Evolutionary conservation across 2,113 vertebrate genomes (phyloP).

Genomic region (Lophius piscatorius): DNA sequence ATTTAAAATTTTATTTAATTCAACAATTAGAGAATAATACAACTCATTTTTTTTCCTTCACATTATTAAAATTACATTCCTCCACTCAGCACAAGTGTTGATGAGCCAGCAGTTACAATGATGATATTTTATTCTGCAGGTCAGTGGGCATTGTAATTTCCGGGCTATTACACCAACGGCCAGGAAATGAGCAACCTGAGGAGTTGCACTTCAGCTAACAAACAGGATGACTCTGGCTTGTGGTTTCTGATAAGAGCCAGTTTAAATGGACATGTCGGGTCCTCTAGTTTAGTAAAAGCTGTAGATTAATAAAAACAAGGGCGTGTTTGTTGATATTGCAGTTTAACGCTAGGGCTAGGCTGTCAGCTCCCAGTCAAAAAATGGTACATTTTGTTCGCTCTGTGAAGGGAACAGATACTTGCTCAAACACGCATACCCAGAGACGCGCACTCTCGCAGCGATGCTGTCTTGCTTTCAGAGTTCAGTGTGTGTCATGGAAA

Average conservation of each 20-base stretch:
- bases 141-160: slow-evolving; percentile 28
- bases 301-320: neutral
- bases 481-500: slow-evolving; percentile 85
- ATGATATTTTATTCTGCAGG: neutral
- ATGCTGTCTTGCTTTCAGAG: slow-evolving; percentile 60
- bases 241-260: slow-evolving; percentile 41
- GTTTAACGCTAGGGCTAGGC: neutral
- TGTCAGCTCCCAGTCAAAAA: slow-evolving; percentile 42
- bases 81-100: neutral
- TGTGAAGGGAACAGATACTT: slow-evolving; percentile 58
- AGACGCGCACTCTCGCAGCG: slow-evolving; percentile 6
- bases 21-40: no score
- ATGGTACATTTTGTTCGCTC: slow-evolving; percentile 32
- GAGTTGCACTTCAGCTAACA: slow-evolving; percentile 45
- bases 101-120: neutral
- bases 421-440: slow-evolving; percentile 53
- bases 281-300: slow-evolving; percentile 7
- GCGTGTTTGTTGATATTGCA: slow-evolving; percentile 22
- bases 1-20: no score
- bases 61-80: no score
- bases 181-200: slow-evolving; percentile 59
- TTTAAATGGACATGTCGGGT: slow-evolving; percentile 25
- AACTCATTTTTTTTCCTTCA: no score
- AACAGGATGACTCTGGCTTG: slow-evolving; percentile 29
- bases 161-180: slow-evolving; percentile 20